Percentiles rank a stretch among this genome's conserved stretches.
phyloP scores from a whole-genome alignment of 2,888 invertebrate species.

The Drosophila paranaensis region DNA sequence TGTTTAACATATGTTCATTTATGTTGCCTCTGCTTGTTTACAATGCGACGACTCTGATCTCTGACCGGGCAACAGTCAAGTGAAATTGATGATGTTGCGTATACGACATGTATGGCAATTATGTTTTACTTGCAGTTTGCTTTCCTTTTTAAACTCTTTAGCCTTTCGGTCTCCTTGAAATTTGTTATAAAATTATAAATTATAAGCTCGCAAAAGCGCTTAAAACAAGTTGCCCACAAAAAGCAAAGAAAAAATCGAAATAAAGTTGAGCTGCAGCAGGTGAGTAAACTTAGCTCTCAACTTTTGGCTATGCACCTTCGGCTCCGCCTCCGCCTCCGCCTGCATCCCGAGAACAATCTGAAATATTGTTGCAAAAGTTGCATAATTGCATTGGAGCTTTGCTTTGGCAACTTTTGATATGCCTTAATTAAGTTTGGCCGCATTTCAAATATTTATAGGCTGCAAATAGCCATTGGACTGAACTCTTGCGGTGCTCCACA shows the following conservation, averaged over 20 bases:
- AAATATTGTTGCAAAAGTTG: slow-evolving; percentile 56
- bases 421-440: slow-evolving; percentile 55
- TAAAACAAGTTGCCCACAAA: slow-evolving; percentile 33
- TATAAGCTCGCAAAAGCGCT: slow-evolving; percentile 44
- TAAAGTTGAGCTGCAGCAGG: slow-evolving; percentile 57
- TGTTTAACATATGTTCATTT: slow-evolving; percentile 55
- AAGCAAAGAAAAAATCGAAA: slow-evolving; percentile 14
- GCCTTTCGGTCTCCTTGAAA: slow-evolving; percentile 9
- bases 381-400: slow-evolving; percentile 61
- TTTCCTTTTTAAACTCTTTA: slow-evolving; percentile 15
- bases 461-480: slow-evolving; percentile 49
- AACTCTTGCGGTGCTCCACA: slow-evolving; percentile 9
- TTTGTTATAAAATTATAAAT: slow-evolving; percentile 46
- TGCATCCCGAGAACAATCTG: slow-evolving; percentile 16
- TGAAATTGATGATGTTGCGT: slow-evolving; percentile 53
- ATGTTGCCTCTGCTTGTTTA: slow-evolving; percentile 55
- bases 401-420: slow-evolving; percentile 57
- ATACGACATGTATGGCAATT: slow-evolving; percentile 47
- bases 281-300: slow-evolving; percentile 65
- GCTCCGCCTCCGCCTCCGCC: neutral
- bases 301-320: slow-evolving; percentile 27
- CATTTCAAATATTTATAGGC: slow-evolving; percentile 59
- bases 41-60: slow-evolving; percentile 49
- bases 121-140: slow-evolving; percentile 23
- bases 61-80: slow-evolving; percentile 63